phyloP scores from a whole-genome alignment of 2,113 vertebrate genomes.

The Emydura subglobosa region DNA sequence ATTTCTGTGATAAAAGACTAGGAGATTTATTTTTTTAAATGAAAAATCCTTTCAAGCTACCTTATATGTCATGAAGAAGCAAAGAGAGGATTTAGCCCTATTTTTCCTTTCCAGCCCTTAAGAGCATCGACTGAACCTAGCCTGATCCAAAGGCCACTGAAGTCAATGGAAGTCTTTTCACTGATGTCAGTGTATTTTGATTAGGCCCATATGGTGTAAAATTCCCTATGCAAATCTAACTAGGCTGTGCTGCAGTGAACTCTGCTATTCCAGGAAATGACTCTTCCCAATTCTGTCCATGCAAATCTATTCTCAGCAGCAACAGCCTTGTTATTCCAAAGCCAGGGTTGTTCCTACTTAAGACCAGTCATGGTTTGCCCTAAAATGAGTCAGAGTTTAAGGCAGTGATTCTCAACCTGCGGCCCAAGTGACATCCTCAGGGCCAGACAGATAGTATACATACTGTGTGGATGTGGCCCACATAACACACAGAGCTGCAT shows the following conservation, averaged over 20 bases:
- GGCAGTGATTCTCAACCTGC: not conserved
- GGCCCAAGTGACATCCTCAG: too few relatives aligned
- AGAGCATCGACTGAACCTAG: not conserved
- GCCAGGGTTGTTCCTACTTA: not conserved
- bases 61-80: not conserved
- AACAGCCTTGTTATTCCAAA: not conserved
- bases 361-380: not conserved
- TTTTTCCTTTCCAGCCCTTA: not conserved
- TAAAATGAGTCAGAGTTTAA: not conserved
- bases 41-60: slow-evolving; percentile 2
- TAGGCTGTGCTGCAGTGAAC: not conserved
- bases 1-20: not conserved
- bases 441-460: too few relatives aligned
- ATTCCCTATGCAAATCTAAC: not conserved
- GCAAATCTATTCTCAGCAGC: not conserved
- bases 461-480: too few relatives aligned
- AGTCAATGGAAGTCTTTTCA: not conserved
- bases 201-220: not conserved
- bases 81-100: not conserved
- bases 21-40: not conserved
- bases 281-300: not conserved
- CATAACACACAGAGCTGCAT: too few relatives aligned
- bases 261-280: not conserved
- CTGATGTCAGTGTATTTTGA: not conserved
- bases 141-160: not conserved